phyloP scores from a whole-genome alignment of 2,888 invertebrate species.

The Caenorhabditis sulstoni region DNA sequence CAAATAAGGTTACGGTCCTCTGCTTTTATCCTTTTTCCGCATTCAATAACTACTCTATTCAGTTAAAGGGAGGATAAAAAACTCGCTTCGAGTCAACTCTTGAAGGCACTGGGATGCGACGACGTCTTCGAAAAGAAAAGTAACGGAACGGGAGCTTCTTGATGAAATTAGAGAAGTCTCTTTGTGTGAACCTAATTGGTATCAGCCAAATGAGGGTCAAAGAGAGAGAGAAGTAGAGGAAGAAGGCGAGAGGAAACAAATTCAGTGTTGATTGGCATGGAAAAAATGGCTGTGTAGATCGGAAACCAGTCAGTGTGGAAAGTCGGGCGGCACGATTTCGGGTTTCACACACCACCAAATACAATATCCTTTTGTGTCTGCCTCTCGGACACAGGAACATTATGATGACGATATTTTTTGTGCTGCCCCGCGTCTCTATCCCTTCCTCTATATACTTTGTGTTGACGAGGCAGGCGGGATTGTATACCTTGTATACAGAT shows the following conservation, averaged over 20 bases:
- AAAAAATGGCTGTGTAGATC: constrained; percentile 36
- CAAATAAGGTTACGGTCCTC: constrained; percentile 13
- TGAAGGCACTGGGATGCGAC: no score
- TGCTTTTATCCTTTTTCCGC: no score
- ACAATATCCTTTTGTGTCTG: constrained; percentile 42
- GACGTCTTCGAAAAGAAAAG: not conserved
- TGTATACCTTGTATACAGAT: constrained; percentile 26
- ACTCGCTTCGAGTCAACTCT: no score
- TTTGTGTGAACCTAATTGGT: constrained; percentile 6
- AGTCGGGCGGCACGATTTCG: constrained; percentile 39
- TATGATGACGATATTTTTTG: constrained; percentile 24
- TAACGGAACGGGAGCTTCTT: not conserved
- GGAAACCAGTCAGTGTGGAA: constrained; percentile 44
- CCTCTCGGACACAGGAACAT: constrained; percentile 30
- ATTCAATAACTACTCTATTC: no score
- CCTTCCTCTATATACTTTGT: constrained; percentile 18
- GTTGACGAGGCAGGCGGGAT: not conserved
- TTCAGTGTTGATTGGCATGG: constrained; percentile 1
- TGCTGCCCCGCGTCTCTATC: not conserved
- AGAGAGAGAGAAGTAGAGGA: not conserved
- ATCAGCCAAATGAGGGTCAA: not conserved
- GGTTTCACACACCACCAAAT: constrained; percentile 51
- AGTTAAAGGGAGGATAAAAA: no score
- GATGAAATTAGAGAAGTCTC: not conserved
- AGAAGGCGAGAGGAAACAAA: constrained; percentile 26